Evolutionary conservation across 2,797 vertebrate species (phyloP), one percentile per base, ranked within the genome.

Genomic region (Rallus crepitans): DNA sequence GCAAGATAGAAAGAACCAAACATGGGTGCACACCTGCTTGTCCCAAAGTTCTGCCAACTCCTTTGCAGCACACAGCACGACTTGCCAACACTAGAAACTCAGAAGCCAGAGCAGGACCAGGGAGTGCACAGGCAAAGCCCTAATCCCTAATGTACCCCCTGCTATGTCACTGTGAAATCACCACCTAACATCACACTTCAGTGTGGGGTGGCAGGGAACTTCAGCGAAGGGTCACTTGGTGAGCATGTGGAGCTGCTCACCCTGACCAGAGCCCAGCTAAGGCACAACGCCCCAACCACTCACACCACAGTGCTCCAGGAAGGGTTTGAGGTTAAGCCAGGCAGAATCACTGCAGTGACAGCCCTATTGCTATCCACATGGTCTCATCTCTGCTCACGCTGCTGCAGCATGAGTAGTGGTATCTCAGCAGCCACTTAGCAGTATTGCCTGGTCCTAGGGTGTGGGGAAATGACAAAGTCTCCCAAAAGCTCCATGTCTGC

Each of bases 151-250:
- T 12, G 37, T 10, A 47, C 1, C 16, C 0, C 0, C 37, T 57
- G 64, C 89, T 39, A 0, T 2, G 3, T 71, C n/a, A 4, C 64
- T 17, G 60, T 45, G 42, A 64, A 72, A 53, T 40, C 56, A 15
- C 42, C 24, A 15, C 57, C 72, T 53, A 45, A 56, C 7, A 11
- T 63, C 59, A 20, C 16, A 1, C 63, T 30, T 13, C 2, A 23
- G 11, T 15, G 33, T 11, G 28, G 8, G 3, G 19, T 12, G 13
- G 18, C 6, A 72, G 30, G n/a, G 40, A 28, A 69, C 17, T 82
- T 53, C 31, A 48, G 60, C 2, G 0, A 33, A 77, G 28, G 45
- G 31, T 1, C 5, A 1, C 52, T 33, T 9, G 3, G 33, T 9
- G 27, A 37, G 20, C 1, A 4, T n/a, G n/a, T 27, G 64, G 50